Conservation (phyloP, 2,888 invertebrate species). For the Sericinus montela region DNA sequence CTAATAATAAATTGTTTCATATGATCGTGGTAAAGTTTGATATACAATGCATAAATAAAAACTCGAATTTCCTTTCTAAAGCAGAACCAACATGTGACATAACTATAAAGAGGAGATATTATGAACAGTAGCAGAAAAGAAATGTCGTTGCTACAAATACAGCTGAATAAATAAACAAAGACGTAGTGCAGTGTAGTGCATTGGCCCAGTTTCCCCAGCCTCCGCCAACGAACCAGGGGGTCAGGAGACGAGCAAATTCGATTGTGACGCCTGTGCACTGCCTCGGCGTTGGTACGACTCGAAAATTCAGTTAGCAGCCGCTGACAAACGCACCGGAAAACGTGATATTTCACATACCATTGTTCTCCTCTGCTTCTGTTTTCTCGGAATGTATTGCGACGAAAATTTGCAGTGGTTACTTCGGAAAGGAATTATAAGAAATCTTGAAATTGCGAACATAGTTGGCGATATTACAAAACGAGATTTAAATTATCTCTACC, state of each 20-base stretch:
- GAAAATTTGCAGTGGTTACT: background rate
- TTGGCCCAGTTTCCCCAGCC: background rate
- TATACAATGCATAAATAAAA: too few relatives aligned
- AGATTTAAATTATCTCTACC: too few relatives aligned
- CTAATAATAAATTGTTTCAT: too few relatives aligned
- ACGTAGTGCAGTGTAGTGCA: too few relatives aligned
- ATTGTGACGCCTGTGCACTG: background rate
- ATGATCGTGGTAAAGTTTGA: too few relatives aligned
- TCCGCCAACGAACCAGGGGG: background rate
- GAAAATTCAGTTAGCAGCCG: background rate
- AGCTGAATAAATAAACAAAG: slow-evolving; percentile 7
- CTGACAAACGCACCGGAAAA: background rate
- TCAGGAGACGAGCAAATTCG: background rate
- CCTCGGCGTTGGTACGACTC: background rate
- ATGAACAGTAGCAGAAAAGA: background rate
- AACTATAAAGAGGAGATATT: background rate
- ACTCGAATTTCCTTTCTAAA: too few relatives aligned
- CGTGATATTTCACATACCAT: background rate
- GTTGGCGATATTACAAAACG: too few relatives aligned
- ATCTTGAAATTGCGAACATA: too few relatives aligned
- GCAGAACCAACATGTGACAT: too few relatives aligned
- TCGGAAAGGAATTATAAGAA: too few relatives aligned
- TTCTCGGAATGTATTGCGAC: background rate
- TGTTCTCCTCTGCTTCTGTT: background rate
- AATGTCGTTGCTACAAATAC: background rate